Evolutionary conservation across 2,113 vertebrate species (phyloP), one percentile per base, ranked within the genome.

Genomic region (Odontophorus gujanensis): DNA sequence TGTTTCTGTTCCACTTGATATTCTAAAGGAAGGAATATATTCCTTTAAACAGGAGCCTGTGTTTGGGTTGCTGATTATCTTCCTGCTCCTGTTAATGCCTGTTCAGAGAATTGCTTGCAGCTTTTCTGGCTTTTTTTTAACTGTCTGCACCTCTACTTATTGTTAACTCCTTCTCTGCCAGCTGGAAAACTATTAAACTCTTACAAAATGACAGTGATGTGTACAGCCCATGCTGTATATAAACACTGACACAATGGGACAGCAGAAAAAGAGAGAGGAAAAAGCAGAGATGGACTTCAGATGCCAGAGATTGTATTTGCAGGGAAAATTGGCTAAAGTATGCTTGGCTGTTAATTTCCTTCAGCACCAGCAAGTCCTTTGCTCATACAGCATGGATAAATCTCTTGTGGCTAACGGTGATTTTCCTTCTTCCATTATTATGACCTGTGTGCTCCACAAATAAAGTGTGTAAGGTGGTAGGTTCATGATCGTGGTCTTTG

Each of bases 391-490:
- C 0, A 0, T 5, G 18, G 61, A 6, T 34, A 25, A 62, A 47
- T 66, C 17, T 36, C 45, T 5, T 7, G 32, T 6, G 26, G 48
- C 24, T 51, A 4, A 1, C 30, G 24, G 45, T 63, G 22, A 7
- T 74, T 36, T 79, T 19, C 15, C 73, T 20, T 66, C 28, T 79
- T 43, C 28, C 5, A 0, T 68, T 57, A 6, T 3, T 19, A 4
- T 6, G 32, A 32, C 9, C 0, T 18, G 30, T 40, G 10, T 12
- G 0, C 20, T 73, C 36, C n/a, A 16, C 34, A 15, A 0, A 8
- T 25, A 2, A 2, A 1, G 4, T 1, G 12, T 40, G 1, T 25
- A 2, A 53, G n/a, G 13, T 28, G n/a, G 13, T 32, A 2, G 28
- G 55, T 25, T 0, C 2, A 0, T 26, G 21, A 15, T 15, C 47